Evolutionary conservation across 2,888 invertebrate genomes (phyloP).

Genomic region (Teinopalpus imperialis): DNA sequence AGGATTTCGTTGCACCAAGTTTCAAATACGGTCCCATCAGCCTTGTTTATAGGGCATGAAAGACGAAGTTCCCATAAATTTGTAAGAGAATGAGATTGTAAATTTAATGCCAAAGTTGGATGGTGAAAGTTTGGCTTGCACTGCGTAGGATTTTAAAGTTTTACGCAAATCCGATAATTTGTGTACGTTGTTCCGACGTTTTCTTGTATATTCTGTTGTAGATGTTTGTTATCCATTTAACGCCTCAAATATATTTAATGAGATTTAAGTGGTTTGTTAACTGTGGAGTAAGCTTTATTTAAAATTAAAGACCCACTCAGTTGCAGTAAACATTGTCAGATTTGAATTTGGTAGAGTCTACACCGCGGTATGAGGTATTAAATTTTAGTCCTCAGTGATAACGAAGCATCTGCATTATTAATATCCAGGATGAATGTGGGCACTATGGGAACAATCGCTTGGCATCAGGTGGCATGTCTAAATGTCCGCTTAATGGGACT

Average conservation of each 20-base stretch:
- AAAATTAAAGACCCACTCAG: no score
- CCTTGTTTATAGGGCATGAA: constrained; percentile 40
- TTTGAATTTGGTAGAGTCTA: no score
- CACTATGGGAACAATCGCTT: no score
- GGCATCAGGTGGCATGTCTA: no score
- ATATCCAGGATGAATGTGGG: no score
- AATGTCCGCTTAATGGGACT: no score
- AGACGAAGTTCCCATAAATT: constrained; percentile 37
- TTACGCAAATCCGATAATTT: constrained; percentile 70
- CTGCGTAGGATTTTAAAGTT: constrained; percentile 70
- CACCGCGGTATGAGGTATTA: no score
- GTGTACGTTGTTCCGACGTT: constrained; percentile 46
- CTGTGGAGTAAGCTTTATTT: no score
- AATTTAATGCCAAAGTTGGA: constrained; percentile 73
- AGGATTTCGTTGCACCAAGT: constrained; percentile 46
- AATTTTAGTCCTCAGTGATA: no score
- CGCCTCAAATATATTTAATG: neutral
- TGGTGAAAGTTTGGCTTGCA: constrained; percentile 69
- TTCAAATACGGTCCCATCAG: constrained; percentile 30
- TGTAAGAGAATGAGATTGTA: constrained; percentile 37
- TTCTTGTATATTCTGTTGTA: constrained; percentile 25
- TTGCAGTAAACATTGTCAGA: no score
- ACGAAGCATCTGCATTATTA: no score
- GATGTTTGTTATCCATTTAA: constrained; percentile 9
- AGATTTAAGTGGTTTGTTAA: no score